phyloP scores from a whole-genome alignment of 2,888 invertebrate species.

The Belgica antarctica region DNA sequence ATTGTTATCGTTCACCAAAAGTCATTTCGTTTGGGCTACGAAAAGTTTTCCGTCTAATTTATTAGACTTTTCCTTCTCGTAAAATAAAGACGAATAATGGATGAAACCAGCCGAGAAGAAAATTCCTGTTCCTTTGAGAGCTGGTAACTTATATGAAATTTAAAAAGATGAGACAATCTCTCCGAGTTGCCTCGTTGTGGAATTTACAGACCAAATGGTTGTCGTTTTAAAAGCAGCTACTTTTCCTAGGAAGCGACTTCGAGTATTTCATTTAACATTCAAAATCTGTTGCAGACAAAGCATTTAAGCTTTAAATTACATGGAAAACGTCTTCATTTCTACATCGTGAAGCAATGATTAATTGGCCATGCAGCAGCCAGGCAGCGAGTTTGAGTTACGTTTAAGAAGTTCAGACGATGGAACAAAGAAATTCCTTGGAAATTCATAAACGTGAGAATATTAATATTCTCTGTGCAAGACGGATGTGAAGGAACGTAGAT shows the following conservation, averaged over 20 bases:
- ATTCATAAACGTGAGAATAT: constrained; percentile 26
- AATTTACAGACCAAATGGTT: constrained; percentile 27
- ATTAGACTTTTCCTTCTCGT: constrained; percentile 10
- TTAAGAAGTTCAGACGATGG: too few relatives aligned
- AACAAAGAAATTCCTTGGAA: background rate
- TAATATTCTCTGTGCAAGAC: constrained; percentile 16
- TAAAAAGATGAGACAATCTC: constrained; percentile 23
- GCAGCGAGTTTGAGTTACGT: too few relatives aligned
- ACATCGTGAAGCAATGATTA: constrained; percentile 9
- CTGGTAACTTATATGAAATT: constrained; percentile 10
- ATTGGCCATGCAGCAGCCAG: constrained; percentile 15
- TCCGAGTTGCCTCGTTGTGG: background rate
- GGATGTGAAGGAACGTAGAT: background rate
- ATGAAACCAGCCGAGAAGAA: background rate
- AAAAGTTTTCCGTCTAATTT: background rate
- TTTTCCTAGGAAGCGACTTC: background rate
- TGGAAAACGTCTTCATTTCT: constrained; percentile 12
- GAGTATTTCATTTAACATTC: background rate
- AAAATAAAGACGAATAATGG: constrained; percentile 29
- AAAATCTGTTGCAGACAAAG: background rate
- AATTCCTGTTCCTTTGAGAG: background rate
- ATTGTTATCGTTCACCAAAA: too few relatives aligned
- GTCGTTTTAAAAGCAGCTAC: constrained; percentile 5
- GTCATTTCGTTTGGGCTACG: background rate
- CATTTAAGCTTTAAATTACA: constrained; percentile 20